Evolutionary conservation across 2,113 vertebrate species (phyloP), one percentile per base, ranked within the genome.

Genomic region (Cyanoderma ruficeps): DNA sequence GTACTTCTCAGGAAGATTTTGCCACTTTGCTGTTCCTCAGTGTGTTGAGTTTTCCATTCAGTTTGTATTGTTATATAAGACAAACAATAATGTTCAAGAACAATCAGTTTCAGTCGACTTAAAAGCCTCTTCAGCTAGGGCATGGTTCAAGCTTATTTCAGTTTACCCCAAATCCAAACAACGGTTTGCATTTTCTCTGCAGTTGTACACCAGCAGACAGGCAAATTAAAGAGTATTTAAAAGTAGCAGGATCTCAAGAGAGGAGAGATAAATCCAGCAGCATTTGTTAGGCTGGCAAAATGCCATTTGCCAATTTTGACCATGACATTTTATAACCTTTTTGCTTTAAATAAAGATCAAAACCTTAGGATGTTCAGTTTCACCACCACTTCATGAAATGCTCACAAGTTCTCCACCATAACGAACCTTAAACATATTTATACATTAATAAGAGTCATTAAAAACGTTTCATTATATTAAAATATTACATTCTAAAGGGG

Each of bases 291-390:
- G 61, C 76, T 89, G 90, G 55, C 83, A 96, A 96, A 95, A 71
- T 63, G 67, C 72, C 57, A 65, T 39, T 87, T 70, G 49, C 75
- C 13, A 49, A 57, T 88, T 95, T 93, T 80, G 82, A 94, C 93
- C 49, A 42, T 86, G 91, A 52, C 64, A 92, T 96, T 84, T 90
- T 53, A 94, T 56, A 90, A 86, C 13, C 11, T 88, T 33, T 72
- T 59, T 83, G 63, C 84, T 87, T 96, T 91, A 96, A 96, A 94
- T 72, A 87, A 56, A 93, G 87, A 96, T 33, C 28, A 6, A 87
- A 96, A 94, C 76, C 76, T 47, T 70, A 83, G 52, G 41, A 95
- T 79, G 83, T 52, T 89, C 49, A 23, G 52, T 79, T 87, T 81
- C 53, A 75, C 37, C 31, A 37, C 37, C 11, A 24, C 39, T 83